phyloP scores from a whole-genome alignment of 1,140 invertebrate genomes.

The Drosophila tsacasi region DNA sequence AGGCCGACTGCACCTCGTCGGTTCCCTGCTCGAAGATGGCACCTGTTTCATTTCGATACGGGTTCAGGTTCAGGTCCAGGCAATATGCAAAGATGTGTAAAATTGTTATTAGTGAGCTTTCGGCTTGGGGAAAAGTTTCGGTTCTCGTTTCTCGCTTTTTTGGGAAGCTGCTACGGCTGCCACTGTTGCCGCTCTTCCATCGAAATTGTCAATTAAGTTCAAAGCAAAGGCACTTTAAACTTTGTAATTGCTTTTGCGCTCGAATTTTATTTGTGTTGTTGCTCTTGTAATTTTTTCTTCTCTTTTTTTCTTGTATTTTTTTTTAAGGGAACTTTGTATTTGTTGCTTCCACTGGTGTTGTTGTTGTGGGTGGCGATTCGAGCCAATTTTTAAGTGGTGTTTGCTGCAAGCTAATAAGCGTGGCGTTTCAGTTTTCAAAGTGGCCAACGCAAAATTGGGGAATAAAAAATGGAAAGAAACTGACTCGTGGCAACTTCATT shows the following conservation, averaged over 20 bases:
- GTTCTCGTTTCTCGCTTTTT: slow-evolving; percentile 17
- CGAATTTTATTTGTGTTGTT: slow-evolving; percentile 75
- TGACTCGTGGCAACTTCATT: slow-evolving; percentile 35
- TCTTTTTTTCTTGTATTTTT: slow-evolving; percentile 5
- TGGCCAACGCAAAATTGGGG: slow-evolving; percentile 39
- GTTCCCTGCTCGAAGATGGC: slow-evolving; percentile 95
- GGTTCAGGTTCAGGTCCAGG: neutral
- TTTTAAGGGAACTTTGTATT: slow-evolving; percentile 7
- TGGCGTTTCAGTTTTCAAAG: slow-evolving; percentile 68
- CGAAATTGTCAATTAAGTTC: slow-evolving; percentile 80
- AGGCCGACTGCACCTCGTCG: slow-evolving; percentile 94
- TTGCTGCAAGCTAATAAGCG: slow-evolving; percentile 76
- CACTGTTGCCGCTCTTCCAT: slow-evolving; percentile 28
- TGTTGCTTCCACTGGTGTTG: slow-evolving; percentile 20
- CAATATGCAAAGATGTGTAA: slow-evolving; percentile 48
- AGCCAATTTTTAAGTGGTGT: slow-evolving; percentile 66
- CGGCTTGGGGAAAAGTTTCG: slow-evolving; percentile 35
- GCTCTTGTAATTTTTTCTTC: slow-evolving; percentile 27
- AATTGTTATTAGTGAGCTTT: slow-evolving; percentile 27
- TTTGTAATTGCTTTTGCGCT: slow-evolving; percentile 81
- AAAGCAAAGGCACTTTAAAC: slow-evolving; percentile 81
- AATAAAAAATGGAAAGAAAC: slow-evolving; percentile 38
- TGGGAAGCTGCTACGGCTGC: slow-evolving; percentile 11
- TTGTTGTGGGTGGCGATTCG: slow-evolving; percentile 58
- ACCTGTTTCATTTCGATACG: slow-evolving; percentile 86